Conservation (phyloP, 2,888 invertebrate genomes). For the Microchrysa polita region DNA sequence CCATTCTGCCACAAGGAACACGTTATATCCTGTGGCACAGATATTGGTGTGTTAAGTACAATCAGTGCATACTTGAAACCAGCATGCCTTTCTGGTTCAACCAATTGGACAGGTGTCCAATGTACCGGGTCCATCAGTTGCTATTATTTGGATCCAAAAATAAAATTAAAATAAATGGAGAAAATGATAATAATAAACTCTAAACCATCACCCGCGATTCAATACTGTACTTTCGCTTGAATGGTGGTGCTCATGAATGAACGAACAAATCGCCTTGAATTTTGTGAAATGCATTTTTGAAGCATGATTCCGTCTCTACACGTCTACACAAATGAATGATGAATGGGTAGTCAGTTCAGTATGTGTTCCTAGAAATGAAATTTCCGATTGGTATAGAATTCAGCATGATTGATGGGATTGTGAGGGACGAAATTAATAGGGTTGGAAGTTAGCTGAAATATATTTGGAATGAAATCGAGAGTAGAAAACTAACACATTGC, state of each 20-base stretch:
- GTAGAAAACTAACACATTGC: no score
- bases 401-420: no score
- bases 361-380: no score
- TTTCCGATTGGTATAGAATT: no score
- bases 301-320: neutral
- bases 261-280: neutral
- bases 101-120: slow-evolving; percentile 20
- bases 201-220: neutral
- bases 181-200: neutral
- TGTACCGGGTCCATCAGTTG: neutral
- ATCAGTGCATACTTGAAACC: slow-evolving; percentile 70
- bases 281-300: neutral
- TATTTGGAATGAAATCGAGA: no score
- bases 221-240: neutral
- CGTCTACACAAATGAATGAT: no score
- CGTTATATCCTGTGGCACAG: slow-evolving; percentile 66
- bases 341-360: no score
- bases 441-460: no score
- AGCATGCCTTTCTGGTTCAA: slow-evolving; percentile 14
- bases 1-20: slow-evolving; percentile 76
- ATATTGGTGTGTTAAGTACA: slow-evolving; percentile 73
- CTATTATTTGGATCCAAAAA: neutral
- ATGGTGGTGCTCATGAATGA: neutral
- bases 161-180: neutral
- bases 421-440: no score